A percentile compares a stretch with the other conserved stretches of the same genome.
Evolutionary conservation across 2,113 vertebrate genomes (phyloP).

Genomic region (Pollimyrus isidori): DNA sequence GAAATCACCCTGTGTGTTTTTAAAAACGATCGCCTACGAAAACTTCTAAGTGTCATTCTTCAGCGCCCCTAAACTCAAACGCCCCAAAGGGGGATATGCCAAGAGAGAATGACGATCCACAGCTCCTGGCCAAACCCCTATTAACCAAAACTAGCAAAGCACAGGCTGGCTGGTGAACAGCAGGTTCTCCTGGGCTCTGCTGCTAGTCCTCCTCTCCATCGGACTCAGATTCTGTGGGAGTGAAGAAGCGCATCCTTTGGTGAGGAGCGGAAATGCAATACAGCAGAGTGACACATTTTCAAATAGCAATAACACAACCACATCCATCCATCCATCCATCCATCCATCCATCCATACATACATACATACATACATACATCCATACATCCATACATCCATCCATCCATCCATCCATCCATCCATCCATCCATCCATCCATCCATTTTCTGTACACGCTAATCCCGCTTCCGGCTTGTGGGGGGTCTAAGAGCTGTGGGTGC

Average conservation of each 20-base stretch:
- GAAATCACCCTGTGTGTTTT: conserved; percentile 45
- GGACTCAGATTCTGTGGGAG: conserved; percentile 72
- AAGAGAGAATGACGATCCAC: conserved; percentile 42
- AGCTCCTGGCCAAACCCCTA: conserved; percentile 41
- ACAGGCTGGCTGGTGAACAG: neutral
- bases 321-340: neutral
- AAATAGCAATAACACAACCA: neutral
- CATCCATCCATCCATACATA: too few relatives aligned
- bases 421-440: neutral
- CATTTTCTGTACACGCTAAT: neutral
- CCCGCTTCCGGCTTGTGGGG: neutral
- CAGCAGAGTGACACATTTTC: conserved; percentile 9
- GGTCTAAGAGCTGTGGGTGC: neutral
- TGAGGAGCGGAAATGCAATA: neutral
- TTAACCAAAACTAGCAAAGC: conserved; percentile 32
- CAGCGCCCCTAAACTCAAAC: conserved; percentile 51
- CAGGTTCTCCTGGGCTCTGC: neutral
- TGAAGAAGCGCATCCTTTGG: conserved; percentile 31
- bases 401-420: neutral
- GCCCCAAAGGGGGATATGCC: conserved; percentile 58
- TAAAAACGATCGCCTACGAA: conserved; percentile 45
- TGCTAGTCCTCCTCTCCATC: conserved; percentile 76
- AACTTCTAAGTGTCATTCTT: conserved; percentile 41
- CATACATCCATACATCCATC: neutral
- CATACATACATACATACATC: too few relatives aligned